Percentiles rank a stretch among this genome's conserved stretches.
phyloP scores from a whole-genome alignment of 2,888 invertebrate genomes.

The Resseliella maxima region DNA sequence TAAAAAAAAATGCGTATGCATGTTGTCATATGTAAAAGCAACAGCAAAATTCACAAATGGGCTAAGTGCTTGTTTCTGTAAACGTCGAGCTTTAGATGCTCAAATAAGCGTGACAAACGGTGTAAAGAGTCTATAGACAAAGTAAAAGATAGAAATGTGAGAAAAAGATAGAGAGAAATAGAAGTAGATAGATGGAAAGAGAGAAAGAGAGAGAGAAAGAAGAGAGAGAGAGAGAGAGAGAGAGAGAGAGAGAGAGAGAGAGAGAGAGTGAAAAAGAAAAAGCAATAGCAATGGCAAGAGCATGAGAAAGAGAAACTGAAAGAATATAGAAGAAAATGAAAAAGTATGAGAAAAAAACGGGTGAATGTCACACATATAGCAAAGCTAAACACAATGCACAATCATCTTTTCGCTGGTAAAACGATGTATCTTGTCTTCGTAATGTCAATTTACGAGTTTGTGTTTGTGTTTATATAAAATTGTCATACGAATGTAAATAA shows the following conservation, averaged over 20 bases:
- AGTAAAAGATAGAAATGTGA: not conserved
- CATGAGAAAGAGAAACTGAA: not conserved
- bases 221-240: not conserved
- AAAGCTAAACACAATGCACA: not conserved
- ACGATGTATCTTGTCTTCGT: not conserved
- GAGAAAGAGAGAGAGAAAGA: not conserved
- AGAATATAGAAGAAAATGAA: not conserved
- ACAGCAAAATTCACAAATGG: not conserved
- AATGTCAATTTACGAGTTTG: not conserved
- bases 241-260: not conserved
- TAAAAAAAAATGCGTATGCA: not conserved
- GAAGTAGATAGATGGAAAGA: too few species aligned
- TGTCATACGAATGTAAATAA: not conserved
- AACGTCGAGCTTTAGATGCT: constrained; percentile 12
- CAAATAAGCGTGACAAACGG: constrained; percentile 28
- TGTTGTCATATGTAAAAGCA: not conserved
- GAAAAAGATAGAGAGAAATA: not conserved
- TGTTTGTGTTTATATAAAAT: not conserved
- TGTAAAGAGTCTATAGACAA: not conserved
- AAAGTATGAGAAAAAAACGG: not conserved
- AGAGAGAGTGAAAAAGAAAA: too few species aligned
- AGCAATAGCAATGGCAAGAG: too few species aligned
- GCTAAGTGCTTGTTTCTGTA: not conserved
- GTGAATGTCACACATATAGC: not conserved
- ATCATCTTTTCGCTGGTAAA: not conserved